Evolutionary conservation across 2,797 vertebrate species (phyloP).

Genomic region (Sarcoramphus papa): DNA sequence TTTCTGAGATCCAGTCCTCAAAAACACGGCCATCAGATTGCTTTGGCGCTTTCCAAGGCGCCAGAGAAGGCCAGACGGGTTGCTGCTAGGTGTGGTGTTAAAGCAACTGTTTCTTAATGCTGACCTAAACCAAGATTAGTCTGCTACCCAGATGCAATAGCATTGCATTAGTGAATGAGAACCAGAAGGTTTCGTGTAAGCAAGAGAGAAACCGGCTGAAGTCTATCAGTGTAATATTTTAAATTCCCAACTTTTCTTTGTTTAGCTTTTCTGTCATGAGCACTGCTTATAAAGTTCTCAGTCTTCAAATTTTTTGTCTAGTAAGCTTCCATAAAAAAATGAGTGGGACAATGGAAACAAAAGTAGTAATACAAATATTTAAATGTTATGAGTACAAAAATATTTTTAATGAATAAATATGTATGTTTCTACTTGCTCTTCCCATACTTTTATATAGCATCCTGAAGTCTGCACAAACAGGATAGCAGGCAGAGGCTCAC

Average conservation of each 20-base stretch:
- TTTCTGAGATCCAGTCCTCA: not conserved
- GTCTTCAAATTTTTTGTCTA: not conserved
- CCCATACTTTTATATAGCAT: not conserved
- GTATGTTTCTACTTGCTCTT: not conserved
- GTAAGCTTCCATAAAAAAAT: not conserved
- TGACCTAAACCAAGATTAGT: not conserved
- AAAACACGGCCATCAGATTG: not conserved
- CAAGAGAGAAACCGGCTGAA: not conserved
- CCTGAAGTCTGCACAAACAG: not conserved
- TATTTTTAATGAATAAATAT: not conserved
- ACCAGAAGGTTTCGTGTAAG: not conserved
- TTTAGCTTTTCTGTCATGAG: not conserved
- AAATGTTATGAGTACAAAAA: not conserved
- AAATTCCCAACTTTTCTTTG: not conserved
- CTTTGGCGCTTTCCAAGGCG: not conserved
- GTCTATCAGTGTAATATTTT: not conserved
- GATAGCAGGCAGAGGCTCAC: not conserved
- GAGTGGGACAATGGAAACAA: not conserved
- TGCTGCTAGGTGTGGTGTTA: not conserved
- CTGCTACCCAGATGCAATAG: not conserved
- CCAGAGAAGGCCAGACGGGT: not conserved
- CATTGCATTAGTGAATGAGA: not conserved
- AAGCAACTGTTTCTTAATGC: not conserved
- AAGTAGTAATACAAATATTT: not conserved
- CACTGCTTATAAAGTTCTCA: not conserved